phyloP scores from a whole-genome alignment of 2,888 invertebrate genomes.

The Melikaiella ostensackeni region DNA sequence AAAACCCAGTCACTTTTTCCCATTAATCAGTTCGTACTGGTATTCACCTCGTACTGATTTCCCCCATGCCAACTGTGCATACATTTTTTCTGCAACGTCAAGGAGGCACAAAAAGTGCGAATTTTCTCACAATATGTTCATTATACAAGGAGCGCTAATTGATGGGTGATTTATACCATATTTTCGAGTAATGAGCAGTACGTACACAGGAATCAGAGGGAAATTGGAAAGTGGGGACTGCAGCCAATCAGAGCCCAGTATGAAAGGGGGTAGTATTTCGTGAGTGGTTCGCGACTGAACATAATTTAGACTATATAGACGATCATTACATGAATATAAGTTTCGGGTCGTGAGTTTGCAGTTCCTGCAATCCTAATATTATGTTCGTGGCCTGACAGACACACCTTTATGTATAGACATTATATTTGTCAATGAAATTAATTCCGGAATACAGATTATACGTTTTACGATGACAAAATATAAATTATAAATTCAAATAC shows the following conservation, averaged over 20 bases:
- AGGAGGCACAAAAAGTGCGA: neutral
- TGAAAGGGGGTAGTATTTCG: neutral
- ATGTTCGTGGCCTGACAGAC: neutral
- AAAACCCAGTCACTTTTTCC: no score
- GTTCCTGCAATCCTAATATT: neutral
- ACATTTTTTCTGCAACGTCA: neutral
- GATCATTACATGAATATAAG: neutral
- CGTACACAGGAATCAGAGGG: neutral
- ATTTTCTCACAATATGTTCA: neutral
- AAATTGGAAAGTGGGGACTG: neutral
- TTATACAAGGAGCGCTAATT: neutral
- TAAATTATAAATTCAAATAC: neutral
- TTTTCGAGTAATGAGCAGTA: neutral
- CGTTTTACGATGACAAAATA: no score
- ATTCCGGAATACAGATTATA: no score
- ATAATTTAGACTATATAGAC: neutral
- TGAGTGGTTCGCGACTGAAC: neutral
- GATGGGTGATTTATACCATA: neutral
- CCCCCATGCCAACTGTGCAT: neutral
- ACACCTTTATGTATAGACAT: neutral
- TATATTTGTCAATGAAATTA: no score
- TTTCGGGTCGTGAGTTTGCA: neutral
- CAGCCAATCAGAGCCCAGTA: neutral
- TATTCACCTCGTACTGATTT: no score
- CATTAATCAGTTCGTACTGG: no score